A percentile compares a stretch with the other conserved stretches of the same genome.
Conservation (phyloP, 2,888 invertebrate genomes). For the Phanerotoma sp. region DNA sequence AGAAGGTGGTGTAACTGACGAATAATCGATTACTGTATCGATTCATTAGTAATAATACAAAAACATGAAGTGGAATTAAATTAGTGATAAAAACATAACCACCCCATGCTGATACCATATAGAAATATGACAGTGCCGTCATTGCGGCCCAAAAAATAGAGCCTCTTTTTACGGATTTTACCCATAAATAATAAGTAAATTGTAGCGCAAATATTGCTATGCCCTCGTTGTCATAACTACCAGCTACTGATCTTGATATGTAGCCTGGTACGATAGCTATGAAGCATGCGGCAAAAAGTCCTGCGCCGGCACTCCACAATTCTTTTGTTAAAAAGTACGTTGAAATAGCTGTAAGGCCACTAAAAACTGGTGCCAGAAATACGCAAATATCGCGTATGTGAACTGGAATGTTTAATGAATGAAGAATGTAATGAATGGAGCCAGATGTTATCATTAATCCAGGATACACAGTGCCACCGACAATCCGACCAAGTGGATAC, state of each 20-base stretch:
- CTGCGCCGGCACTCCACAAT: constrained; percentile 95
- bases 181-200: constrained; percentile 98
- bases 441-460: constrained; percentile 99
- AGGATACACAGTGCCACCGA: constrained; percentile 99
- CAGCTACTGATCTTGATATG: constrained; percentile 98
- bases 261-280: constrained; percentile 99
- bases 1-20: constrained; percentile 96
- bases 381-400: constrained; percentile 99
- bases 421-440: constrained; percentile 90
- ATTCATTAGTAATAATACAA: constrained; percentile 92
- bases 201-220: constrained; percentile 99
- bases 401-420: constrained; percentile 91
- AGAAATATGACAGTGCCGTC: constrained; percentile 96
- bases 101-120: constrained; percentile 99
- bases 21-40: constrained; percentile 89
- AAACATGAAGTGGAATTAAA: constrained; percentile 96
- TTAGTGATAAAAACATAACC: constrained; percentile 99
- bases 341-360: constrained; percentile 96
- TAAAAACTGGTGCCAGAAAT: constrained; percentile 97
- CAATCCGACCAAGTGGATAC: constrained; percentile 98
- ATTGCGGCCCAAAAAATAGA: constrained; percentile 96
- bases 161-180: constrained; percentile 96
- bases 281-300: constrained; percentile 97
- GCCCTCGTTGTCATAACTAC: constrained; percentile 99
- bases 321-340: constrained; percentile 98